phyloP scores from a whole-genome alignment of 2,888 invertebrate species.

The Diarsia brunnea region DNA sequence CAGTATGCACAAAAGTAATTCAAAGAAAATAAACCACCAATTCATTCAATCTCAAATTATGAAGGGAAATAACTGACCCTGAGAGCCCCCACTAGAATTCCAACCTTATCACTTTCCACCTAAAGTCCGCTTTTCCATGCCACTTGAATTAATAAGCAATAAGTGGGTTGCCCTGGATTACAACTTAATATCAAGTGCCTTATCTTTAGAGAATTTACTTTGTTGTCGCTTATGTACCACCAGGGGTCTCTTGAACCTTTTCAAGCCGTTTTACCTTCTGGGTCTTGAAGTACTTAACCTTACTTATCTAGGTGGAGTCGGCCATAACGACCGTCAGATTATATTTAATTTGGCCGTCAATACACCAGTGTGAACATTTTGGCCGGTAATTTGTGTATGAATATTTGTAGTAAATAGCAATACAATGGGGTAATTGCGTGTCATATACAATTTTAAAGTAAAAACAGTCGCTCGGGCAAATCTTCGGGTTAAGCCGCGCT shows the following conservation, averaged over 20 bases:
- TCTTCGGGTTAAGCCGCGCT: too few relatives aligned
- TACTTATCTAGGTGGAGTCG: conserved; percentile 48
- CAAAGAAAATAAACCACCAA: conserved; percentile 37
- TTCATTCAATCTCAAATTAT: conserved; percentile 49
- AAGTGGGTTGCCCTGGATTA: conserved; percentile 62
- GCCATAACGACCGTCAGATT: conserved; percentile 45
- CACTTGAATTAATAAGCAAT: conserved; percentile 57
- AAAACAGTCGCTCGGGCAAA: too few relatives aligned
- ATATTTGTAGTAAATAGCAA: not conserved
- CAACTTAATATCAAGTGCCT: conserved; percentile 67
- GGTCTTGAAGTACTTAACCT: conserved; percentile 55
- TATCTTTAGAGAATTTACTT: conserved; percentile 68
- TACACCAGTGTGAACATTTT: conserved; percentile 32
- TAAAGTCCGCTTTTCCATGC: conserved; percentile 25
- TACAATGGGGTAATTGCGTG: too few relatives aligned
- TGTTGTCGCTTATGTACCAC: conserved; percentile 62
- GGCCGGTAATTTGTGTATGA: not conserved
- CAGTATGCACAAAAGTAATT: conserved; percentile 35
- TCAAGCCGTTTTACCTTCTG: conserved; percentile 56
- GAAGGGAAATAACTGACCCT: conserved; percentile 38
- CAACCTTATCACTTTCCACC: not conserved
- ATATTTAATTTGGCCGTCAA: conserved; percentile 54
- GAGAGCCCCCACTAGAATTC: conserved; percentile 7
- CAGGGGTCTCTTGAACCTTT: conserved; percentile 61
- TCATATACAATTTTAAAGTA: too few relatives aligned